Conservation (phyloP, 1,140 invertebrate species). For the Drosophila ogumai region DNA sequence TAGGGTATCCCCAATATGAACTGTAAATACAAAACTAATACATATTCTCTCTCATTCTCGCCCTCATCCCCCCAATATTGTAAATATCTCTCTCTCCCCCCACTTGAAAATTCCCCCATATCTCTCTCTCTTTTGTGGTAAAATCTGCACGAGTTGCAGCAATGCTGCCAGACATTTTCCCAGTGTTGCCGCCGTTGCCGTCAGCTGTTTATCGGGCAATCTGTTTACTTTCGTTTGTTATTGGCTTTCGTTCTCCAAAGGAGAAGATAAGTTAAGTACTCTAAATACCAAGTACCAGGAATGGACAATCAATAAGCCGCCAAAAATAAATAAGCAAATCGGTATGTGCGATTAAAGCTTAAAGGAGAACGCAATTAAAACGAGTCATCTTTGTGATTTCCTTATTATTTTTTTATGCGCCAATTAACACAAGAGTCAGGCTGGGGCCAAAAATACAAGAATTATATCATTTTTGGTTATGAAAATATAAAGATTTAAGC, state of each 20-base stretch:
- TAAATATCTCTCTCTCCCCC: background rate
- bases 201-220: constrained; percentile 64
- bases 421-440: constrained; percentile 12
- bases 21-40: constrained; percentile 1
- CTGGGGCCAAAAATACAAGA: background rate
- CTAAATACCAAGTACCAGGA: constrained; percentile 25
- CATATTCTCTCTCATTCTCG: constrained; percentile 1
- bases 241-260: constrained; percentile 29
- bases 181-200: background rate
- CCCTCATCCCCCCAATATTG: background rate
- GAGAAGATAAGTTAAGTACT: constrained; percentile 36
- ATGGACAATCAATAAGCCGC: constrained; percentile 32
- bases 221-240: constrained; percentile 60
- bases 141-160: constrained; percentile 62
- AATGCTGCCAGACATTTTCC: constrained; percentile 59
- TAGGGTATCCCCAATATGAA: constrained; percentile 2
- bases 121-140: background rate
- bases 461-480: background rate
- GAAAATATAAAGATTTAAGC: background rate
- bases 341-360: constrained; percentile 5
- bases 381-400: constrained; percentile 25
- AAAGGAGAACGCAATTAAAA: constrained; percentile 40
- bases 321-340: constrained; percentile 38
- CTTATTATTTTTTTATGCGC: background rate
- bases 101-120: background rate